Percentiles rank a stretch among this genome's conserved stretches.
phyloP scores from a whole-genome alignment of 2,113 vertebrate species.

The Rhodinocichla rosea region DNA sequence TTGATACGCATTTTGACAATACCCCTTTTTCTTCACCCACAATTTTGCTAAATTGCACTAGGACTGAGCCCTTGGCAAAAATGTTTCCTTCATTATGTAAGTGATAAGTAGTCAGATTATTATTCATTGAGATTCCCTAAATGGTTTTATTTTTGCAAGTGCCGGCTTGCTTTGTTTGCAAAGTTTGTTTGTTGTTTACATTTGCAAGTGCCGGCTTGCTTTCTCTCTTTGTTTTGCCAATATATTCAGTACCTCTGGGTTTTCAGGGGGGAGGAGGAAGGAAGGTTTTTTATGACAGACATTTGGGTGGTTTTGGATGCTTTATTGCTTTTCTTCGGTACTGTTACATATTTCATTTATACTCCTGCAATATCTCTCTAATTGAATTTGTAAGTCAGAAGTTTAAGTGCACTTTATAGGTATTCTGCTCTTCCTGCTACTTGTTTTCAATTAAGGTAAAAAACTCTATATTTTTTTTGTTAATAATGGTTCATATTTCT shows the following conservation, averaged over 20 bases:
- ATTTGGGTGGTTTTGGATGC: background rate
- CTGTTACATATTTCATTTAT: background rate
- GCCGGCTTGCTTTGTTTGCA: background rate
- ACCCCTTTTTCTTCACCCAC: background rate
- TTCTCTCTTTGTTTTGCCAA: constrained; percentile 29
- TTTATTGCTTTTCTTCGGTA: background rate
- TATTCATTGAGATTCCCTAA: constrained; percentile 18
- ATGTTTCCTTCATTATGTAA: constrained; percentile 24
- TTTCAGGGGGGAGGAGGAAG: background rate
- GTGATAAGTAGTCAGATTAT: constrained; percentile 23
- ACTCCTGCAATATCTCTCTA: constrained; percentile 3
- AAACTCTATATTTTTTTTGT: background rate
- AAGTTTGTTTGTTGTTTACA: background rate
- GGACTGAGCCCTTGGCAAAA: constrained; percentile 28
- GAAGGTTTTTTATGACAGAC: background rate
- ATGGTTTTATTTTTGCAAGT: constrained; percentile 30
- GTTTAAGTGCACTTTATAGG: background rate
- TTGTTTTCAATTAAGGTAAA: constrained; percentile 18
- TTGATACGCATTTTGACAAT: background rate
- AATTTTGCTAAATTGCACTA: background rate
- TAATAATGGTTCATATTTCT: background rate
- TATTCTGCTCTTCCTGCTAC: background rate
- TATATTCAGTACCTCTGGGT: constrained; percentile 26
- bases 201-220: background rate
- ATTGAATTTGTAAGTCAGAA: background rate